These are phyloP conservation scores for Andinoacara biseriatus DNA, from an alignment of 2,113 vertebrate genomes.

Conservation along the genomic window DNA sequence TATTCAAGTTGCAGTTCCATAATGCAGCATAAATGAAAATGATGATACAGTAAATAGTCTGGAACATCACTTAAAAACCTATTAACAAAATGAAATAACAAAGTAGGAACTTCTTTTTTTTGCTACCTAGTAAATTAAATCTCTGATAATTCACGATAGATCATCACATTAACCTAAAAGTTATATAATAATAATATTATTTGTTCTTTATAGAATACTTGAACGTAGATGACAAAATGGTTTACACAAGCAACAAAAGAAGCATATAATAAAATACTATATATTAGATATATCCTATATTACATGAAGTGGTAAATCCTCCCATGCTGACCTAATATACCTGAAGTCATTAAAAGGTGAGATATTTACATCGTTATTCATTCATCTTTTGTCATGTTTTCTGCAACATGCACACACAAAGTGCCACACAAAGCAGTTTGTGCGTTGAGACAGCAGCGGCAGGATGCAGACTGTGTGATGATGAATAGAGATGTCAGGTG, in stretches of 20 bases:
- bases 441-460: slow-evolving; percentile 30
- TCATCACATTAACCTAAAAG: neutral
- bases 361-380: neutral
- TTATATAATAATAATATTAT: neutral
- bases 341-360: neutral
- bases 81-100: neutral
- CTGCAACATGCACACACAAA: slow-evolving; percentile 16
- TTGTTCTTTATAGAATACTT: neutral
- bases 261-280: neutral
- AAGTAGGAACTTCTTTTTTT: neutral
- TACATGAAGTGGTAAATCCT: neutral
- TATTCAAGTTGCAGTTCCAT: neutral
- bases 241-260: neutral
- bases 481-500: slow-evolving; percentile 70
- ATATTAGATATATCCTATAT: neutral
- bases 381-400: neutral
- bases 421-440: slow-evolving; percentile 24
- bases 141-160: neutral
- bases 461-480: slow-evolving; percentile 51
- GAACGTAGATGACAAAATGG: neutral
- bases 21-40: neutral
- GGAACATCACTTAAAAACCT: neutral
- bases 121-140: neutral
- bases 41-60: neutral
- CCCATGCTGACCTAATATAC: neutral